Evolutionary conservation across 2,797 vertebrate genomes (phyloP).

Genomic region (Cyprinodon diabolis): DNA sequence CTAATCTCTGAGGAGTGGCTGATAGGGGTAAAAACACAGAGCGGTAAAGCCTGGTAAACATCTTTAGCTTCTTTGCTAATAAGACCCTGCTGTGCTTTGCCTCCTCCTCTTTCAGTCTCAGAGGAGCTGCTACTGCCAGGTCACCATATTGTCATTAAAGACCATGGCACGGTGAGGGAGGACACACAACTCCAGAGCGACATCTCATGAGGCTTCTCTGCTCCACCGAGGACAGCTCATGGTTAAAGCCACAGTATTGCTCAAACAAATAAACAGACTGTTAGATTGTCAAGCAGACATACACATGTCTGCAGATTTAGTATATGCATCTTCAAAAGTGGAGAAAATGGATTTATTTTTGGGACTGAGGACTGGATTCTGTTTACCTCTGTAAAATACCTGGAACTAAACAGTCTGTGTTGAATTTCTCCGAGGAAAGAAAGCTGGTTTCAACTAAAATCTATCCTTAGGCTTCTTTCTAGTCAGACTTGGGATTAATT

Average conservation of each 20-base stretch:
- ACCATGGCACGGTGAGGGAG: slow-evolving; percentile 69
- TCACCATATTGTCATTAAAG: slow-evolving; percentile 86
- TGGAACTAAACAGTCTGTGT: slow-evolving; percentile 50
- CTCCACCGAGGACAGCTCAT: slow-evolving; percentile 59
- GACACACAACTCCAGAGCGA: slow-evolving; percentile 68
- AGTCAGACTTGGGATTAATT: slow-evolving; percentile 69
- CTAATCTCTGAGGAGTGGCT: slow-evolving; percentile 58
- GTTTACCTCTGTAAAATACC: slow-evolving; percentile 57
- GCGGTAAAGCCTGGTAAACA: slow-evolving; percentile 72
- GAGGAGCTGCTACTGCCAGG: slow-evolving; percentile 67
- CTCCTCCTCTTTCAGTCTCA: slow-evolving; percentile 45
- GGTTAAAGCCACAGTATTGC: slow-evolving; percentile 51
- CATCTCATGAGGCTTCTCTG: slow-evolving; percentile 69
- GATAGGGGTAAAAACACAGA: slow-evolving; percentile 60
- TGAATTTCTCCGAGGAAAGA: slow-evolving; percentile 32
- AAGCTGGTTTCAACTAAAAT: slow-evolving; percentile 59
- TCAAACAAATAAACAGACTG: slow-evolving; percentile 62
- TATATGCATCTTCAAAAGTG: slow-evolving; percentile 55
- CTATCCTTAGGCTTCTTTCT: slow-evolving; percentile 58
- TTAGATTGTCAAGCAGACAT: slow-evolving; percentile 49
- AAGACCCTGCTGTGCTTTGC: slow-evolving; percentile 45
- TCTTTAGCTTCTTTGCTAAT: slow-evolving; percentile 69
- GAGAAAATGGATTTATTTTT: slow-evolving; percentile 22
- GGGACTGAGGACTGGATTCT: slow-evolving; percentile 45
- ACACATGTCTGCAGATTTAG: slow-evolving; percentile 56